Evolutionary conservation across 2,113 vertebrate genomes (phyloP).

Genomic region (Eira barbara): DNA sequence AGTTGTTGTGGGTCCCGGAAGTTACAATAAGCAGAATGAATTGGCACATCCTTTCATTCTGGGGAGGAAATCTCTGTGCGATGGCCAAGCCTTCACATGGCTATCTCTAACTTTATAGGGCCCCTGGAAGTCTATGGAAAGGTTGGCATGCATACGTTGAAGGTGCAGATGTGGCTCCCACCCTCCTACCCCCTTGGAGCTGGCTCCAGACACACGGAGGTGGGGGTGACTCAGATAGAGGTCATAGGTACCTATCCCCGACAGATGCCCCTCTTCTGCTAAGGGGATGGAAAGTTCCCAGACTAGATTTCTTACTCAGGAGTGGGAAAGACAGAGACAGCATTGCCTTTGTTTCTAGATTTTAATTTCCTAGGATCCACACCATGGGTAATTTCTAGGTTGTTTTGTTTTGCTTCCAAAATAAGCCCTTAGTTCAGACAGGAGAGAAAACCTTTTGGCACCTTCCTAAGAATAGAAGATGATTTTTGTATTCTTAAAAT

Average conservation of each 20-base stretch:
- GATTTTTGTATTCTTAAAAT: background rate
- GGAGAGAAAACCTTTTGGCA: background rate
- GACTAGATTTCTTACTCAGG: background rate
- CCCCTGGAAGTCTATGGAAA: background rate
- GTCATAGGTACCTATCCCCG: background rate
- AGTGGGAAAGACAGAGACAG: background rate
- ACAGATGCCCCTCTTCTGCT: background rate
- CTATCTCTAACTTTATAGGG: background rate
- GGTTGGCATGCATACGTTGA: background rate
- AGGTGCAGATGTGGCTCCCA: background rate
- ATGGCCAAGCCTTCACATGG: background rate
- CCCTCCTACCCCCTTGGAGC: rapidly evolving
- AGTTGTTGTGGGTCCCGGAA: background rate
- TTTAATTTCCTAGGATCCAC: constrained; percentile 42
- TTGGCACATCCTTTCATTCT: background rate
- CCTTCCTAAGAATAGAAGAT: constrained; percentile 1
- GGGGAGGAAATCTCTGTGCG: background rate
- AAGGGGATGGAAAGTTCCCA: background rate
- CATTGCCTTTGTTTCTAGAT: background rate
- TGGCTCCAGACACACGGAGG: background rate
- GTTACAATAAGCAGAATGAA: background rate
- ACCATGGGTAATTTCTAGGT: background rate
- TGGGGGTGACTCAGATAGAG: background rate
- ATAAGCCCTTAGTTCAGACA: constrained; percentile 28
- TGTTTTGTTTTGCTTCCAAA: background rate